These are phyloP conservation scores for Sycobia sp. DNA, from an alignment of 1,140 invertebrate species.

Conservation along the genomic window DNA sequence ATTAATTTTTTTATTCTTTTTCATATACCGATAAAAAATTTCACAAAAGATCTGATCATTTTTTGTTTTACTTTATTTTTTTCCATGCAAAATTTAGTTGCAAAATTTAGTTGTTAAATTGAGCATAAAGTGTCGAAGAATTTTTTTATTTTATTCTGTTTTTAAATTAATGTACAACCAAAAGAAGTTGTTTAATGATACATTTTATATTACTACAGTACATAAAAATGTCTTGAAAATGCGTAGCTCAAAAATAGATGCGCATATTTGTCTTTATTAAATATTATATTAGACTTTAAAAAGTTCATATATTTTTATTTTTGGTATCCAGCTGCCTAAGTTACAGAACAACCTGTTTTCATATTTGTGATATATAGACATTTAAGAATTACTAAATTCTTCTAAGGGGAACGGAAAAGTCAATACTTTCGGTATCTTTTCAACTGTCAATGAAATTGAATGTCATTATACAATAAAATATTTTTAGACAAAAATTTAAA, in stretches of 20 bases:
- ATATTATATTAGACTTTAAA: slow-evolving; percentile 9
- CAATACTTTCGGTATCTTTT: slow-evolving; percentile 33
- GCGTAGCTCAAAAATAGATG: slow-evolving; percentile 56
- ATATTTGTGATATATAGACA: slow-evolving; percentile 1
- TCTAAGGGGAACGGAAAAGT: slow-evolving; percentile 23
- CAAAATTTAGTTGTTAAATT: neutral
- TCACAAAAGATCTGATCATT: slow-evolving; percentile 35
- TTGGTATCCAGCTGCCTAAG: slow-evolving; percentile 53
- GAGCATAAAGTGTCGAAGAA: slow-evolving; percentile 5
- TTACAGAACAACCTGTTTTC: slow-evolving; percentile 44
- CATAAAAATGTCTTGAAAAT: slow-evolving; percentile 51
- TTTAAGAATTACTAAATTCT: slow-evolving; percentile 26
- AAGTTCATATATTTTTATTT: slow-evolving; percentile 34
- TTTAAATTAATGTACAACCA: slow-evolving; percentile 22
- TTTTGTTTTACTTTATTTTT: neutral
- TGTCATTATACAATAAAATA: slow-evolving; percentile 1
- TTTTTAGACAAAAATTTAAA: no score
- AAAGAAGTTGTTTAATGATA: slow-evolving; percentile 23
- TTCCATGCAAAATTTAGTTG: neutral
- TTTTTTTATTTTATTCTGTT: slow-evolving; percentile 6
- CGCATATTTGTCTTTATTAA: slow-evolving; percentile 38
- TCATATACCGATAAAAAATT: slow-evolving; percentile 21
- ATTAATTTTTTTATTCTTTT: slow-evolving; percentile 14
- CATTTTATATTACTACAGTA: slow-evolving; percentile 28
- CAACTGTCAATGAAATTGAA: slow-evolving; percentile 6